Base-by-base conservation (phyloP, 2,113 vertebrate genomes). In the Myrmecobius fasciatus region DNA sequence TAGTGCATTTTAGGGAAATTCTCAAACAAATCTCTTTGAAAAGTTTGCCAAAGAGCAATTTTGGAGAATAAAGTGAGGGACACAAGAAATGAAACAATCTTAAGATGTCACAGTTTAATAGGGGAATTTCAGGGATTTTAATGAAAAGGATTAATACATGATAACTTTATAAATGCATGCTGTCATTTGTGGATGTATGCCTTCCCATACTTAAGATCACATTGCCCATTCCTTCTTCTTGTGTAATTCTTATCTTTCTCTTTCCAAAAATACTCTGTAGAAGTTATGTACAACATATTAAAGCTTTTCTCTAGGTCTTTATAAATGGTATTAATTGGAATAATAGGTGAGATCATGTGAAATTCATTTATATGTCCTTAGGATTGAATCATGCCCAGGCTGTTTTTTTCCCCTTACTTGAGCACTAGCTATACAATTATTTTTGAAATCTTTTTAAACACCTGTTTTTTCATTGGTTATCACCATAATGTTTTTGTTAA, bases 1-100 rank as follows among this genome's bases (percentile, higher is more conserved):
- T 47, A 83, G 89, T 75, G 31, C n/a, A 90, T 56, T 83, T 93
- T 83, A 83, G 67, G 88, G 94, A 75, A 95, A 89, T 95, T 94
- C 95, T 92, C 92, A 92, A 95, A 90, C 93, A 91, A 36, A 46
- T 90, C 14, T 54, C 67, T 46, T 94, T 49, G 89, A 95, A 88
- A 92, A 48, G 96, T 89, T 75, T 93, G 95, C 47, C 25, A 83
- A 94, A 48, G 92, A 95, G 36, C 52, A 89, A 43, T 91, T n/a
- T 94, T 92, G 48, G 60, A 60, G 53, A 49, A 93, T 88, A 95
- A 53, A 56, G 22, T 54, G 43, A 89, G 10, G 28, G 28, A 20
- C 83, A 9, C n/a, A 20, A 53, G 89, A 95, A 94, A 94, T 89
- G 49, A 90, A 95, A 56, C 89, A 43, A 20, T 56, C 25, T 36